Evolutionary conservation across 2,888 invertebrate species (phyloP).

Genomic region (Eupithecia subfuscata): DNA sequence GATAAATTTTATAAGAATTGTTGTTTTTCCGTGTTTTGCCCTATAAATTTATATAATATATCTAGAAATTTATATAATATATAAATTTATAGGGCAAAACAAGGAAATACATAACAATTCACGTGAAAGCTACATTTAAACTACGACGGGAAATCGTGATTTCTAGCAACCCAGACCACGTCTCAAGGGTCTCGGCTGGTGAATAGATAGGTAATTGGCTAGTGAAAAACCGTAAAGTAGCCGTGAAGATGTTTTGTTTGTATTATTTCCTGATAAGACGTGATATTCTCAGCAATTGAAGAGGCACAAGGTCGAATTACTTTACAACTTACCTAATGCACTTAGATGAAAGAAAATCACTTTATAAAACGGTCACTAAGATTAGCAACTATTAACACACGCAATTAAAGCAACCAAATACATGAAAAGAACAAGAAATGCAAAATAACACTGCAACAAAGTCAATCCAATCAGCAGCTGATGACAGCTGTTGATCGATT

Average conservation of each 20-base stretch:
- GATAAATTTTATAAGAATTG: too few species aligned
- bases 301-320: conserved; percentile 58
- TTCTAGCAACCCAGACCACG: conserved; percentile 10
- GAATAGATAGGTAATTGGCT: conserved; percentile 36
- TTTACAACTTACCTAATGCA: conserved; percentile 54
- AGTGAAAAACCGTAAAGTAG: conserved; percentile 48
- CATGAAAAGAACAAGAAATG: conserved; percentile 39
- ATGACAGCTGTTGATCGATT: conserved; percentile 43
- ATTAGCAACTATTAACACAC: conserved; percentile 44
- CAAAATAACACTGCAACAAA: conserved; percentile 44
- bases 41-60: too few species aligned
- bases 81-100: background rate
- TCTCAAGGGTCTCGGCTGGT: background rate
- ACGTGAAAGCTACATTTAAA: conserved; percentile 20
- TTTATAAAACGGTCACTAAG: conserved; percentile 29
- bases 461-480: conserved; percentile 40
- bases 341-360: conserved; percentile 35
- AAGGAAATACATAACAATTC: background rate
- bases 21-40: too few species aligned
- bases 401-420: conserved; percentile 32
- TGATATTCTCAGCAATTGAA: conserved; percentile 46
- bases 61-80: too few species aligned
- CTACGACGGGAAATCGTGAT: conserved; percentile 3
- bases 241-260: conserved; percentile 67
- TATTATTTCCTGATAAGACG: conserved; percentile 66